phyloP scores from a whole-genome alignment of 2,113 vertebrate genomes.

The Myotis yumanensis region DNA sequence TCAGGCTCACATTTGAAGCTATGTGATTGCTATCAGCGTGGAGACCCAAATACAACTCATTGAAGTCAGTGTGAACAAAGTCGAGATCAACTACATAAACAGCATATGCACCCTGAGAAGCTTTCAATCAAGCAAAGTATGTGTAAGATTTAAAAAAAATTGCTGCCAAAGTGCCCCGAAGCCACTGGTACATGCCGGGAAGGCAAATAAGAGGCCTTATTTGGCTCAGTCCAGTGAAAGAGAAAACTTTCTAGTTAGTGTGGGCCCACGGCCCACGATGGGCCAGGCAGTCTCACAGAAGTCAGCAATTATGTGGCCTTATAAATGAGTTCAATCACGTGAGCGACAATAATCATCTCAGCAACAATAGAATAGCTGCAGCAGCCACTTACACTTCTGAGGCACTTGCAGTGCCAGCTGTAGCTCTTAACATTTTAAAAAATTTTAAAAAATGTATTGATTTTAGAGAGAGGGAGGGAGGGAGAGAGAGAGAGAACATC shows the following conservation, averaged over 20 bases:
- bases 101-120: too few species aligned
- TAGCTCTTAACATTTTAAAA: neutral
- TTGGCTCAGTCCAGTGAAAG: neutral
- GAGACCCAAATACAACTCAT: too few species aligned
- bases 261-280: too few species aligned
- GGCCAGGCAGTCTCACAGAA: neutral
- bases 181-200: neutral
- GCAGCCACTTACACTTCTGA: rapidly evolving
- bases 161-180: neutral
- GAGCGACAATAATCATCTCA: neutral
- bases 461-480: too few species aligned
- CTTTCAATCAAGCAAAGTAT: too few species aligned
- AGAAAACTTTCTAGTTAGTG: neutral
- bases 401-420: neutral
- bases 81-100: too few species aligned
- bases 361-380: neutral
- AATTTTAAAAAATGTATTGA: too few species aligned
- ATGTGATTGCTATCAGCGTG: neutral
- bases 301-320: neutral
- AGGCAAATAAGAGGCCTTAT: neutral
- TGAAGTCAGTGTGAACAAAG: too few species aligned
- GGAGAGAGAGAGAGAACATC: too few species aligned
- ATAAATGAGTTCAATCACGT: neutral
- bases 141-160: neutral
- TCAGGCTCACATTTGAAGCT: constrained; percentile 15